Percentiles rank a stretch among this genome's conserved stretches.
Evolutionary conservation across 2,797 vertebrate genomes (phyloP).

Genomic region (Gallinago solitaria): DNA sequence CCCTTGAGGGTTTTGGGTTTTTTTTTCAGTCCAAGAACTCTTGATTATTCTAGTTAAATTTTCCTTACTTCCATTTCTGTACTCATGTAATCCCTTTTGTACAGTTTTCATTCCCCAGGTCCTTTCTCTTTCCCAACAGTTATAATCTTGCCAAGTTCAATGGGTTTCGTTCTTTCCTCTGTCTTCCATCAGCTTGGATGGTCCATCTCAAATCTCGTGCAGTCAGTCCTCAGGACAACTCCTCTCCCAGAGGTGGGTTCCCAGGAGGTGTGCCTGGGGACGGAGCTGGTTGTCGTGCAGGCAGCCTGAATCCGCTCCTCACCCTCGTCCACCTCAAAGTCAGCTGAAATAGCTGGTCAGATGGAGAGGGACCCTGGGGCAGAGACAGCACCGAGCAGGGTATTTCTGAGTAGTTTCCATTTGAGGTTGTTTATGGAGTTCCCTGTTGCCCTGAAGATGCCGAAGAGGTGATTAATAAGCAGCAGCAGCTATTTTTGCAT

Average conservation of each 20-base stretch:
- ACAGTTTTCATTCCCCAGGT: neutral
- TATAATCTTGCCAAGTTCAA: neutral
- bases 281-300: accelerated
- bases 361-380: neutral
- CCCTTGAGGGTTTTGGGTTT: neutral
- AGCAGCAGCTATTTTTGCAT: neutral
- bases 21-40: neutral
- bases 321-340: neutral
- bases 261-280: neutral
- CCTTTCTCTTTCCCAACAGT: neutral
- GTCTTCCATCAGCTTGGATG: neutral
- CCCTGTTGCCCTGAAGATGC: neutral
- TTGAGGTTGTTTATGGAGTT: neutral
- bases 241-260: accelerated
- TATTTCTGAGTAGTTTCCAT: neutral
- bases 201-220: neutral
- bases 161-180: neutral
- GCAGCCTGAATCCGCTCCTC: neutral
- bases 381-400: neutral
- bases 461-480: neutral
- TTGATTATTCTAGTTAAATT: neutral
- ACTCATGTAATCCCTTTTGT: neutral
- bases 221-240: neutral
- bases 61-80: neutral
- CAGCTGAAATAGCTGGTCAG: neutral